phyloP scores from a whole-genome alignment of 2,113 vertebrate genomes.

The Chaenocephalus aceratus region DNA sequence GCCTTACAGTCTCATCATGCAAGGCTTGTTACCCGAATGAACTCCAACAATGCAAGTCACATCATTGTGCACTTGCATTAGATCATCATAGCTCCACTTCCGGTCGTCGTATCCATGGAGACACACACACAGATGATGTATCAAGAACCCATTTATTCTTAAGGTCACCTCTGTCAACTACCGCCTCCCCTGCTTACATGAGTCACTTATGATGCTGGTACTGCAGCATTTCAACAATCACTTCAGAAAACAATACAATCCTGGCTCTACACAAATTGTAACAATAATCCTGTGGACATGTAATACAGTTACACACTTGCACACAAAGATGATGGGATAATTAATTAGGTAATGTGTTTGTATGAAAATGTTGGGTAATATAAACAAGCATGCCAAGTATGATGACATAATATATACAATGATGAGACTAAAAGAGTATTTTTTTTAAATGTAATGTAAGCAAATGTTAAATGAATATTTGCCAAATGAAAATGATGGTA shows the following conservation, averaged over 20 bases:
- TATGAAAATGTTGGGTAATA: neutral
- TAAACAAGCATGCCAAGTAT: neutral
- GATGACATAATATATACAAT: neutral
- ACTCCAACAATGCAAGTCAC: constrained; percentile 6
- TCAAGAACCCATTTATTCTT: constrained; percentile 41
- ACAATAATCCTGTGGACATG: neutral
- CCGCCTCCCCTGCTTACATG: constrained; percentile 20
- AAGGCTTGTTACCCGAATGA: constrained; percentile 35
- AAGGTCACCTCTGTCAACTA: constrained; percentile 54
- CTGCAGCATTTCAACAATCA: constrained; percentile 25
- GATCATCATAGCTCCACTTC: constrained; percentile 40
- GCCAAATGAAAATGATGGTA: neutral
- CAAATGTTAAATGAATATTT: too few relatives aligned
- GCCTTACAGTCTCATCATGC: neutral
- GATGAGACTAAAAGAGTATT: neutral
- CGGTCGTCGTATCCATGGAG: constrained; percentile 47
- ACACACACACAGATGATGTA: constrained; percentile 46
- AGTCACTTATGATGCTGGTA: constrained; percentile 28
- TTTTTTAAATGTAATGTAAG: too few relatives aligned
- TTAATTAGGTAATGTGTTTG: neutral
- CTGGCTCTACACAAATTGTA: neutral
- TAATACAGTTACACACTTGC: neutral
- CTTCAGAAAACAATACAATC: neutral
- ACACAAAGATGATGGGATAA: neutral
- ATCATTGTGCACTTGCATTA: constrained; percentile 3